phyloP scores from a whole-genome alignment of 2,888 invertebrate species.

The Schizotus pectinicornis region DNA sequence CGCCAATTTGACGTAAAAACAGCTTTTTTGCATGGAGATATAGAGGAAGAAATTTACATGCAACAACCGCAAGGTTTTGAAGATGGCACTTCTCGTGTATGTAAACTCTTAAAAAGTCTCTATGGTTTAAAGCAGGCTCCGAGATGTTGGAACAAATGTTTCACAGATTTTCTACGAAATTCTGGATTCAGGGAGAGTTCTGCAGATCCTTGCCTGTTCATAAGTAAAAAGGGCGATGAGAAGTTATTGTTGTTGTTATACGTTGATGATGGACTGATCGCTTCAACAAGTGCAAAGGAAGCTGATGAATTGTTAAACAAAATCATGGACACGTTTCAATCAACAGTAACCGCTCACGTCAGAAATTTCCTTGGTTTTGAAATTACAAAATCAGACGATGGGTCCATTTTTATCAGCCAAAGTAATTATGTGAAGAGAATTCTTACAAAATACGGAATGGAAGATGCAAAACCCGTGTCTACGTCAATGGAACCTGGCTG shows the following conservation, averaged over 20 bases:
- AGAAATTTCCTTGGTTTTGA: constrained; percentile 9
- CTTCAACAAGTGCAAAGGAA: constrained; percentile 16
- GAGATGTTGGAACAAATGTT: constrained; percentile 47
- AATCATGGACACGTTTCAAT: constrained; percentile 16
- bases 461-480: constrained; percentile 32
- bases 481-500: constrained; percentile 29
- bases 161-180: constrained; percentile 40
- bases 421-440: constrained; percentile 16
- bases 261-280: constrained; percentile 46
- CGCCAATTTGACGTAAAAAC: constrained; percentile 10
- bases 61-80: constrained; percentile 46
- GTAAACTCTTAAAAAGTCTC: constrained; percentile 45
- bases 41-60: constrained; percentile 8
- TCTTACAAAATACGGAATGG: constrained; percentile 28
- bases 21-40: constrained; percentile 3
- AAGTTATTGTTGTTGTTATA: constrained; percentile 40
- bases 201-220: constrained; percentile 46
- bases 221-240: constrained; percentile 22
- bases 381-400: neutral
- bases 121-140: constrained; percentile 53
- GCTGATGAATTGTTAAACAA: constrained; percentile 29
- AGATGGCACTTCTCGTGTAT: constrained; percentile 43
- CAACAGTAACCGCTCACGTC: neutral
- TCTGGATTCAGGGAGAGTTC: constrained; percentile 38
- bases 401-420: constrained; percentile 16